These are phyloP conservation scores for Acanthosoma haemorrhoidale DNA, from an alignment of 2,888 invertebrate species.

Conservation along the genomic window DNA sequence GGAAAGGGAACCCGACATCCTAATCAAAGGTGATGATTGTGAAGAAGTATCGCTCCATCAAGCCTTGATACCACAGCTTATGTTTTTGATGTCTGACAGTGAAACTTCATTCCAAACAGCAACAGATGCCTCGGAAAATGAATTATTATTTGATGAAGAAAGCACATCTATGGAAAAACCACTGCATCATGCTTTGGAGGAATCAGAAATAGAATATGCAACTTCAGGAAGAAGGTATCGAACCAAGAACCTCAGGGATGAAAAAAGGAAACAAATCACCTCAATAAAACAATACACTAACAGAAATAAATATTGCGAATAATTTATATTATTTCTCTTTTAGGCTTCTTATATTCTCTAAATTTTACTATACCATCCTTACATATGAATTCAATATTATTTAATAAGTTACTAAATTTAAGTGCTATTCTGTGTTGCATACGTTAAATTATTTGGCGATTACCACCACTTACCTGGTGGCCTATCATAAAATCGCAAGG, in stretches of 20 bases:
- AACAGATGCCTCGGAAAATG: not conserved
- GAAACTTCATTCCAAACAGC: slow-evolving; percentile 2
- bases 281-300: slow-evolving; percentile 1
- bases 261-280: not conserved
- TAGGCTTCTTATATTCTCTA: no score
- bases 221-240: no score
- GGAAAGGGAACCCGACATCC: not conserved
- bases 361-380: no score
- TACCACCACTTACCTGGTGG: no score
- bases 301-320: slow-evolving; percentile 4
- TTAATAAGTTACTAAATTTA: no score
- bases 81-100: not conserved
- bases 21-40: not conserved
- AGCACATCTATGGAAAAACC: not conserved
- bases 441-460: no score
- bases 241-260: not conserved
- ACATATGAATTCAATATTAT: no score
- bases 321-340: slow-evolving; percentile 1
- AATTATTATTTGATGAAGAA: not conserved
- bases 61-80: not conserved
- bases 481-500: no score
- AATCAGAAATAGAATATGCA: no score
- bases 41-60: not conserved
- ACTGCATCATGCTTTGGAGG: no score
- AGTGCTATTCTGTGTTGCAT: no score